These are phyloP conservation scores for Drosophila chauvacae DNA, from an alignment of 1,140 invertebrate species.

Conservation along the genomic window DNA sequence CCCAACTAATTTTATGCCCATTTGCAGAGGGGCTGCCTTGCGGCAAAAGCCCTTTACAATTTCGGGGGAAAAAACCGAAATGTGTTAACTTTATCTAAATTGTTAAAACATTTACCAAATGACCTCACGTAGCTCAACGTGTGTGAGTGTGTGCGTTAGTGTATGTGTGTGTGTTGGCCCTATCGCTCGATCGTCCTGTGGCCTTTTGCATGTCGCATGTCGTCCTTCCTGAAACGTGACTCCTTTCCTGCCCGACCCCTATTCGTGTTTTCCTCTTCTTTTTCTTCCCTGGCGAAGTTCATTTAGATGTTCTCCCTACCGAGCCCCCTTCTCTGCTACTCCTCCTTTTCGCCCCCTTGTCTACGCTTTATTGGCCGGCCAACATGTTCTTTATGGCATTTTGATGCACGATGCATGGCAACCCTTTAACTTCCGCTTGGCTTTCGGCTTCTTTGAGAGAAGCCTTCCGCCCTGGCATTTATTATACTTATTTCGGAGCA, in stretches of 20 bases:
- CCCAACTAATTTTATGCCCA: conserved; percentile 82
- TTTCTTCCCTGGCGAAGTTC: conserved; percentile 50
- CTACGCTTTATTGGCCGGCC: conserved; percentile 74
- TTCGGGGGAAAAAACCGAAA: conserved; percentile 58
- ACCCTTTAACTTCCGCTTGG: conserved; percentile 59
- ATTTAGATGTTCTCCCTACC: conserved; percentile 51
- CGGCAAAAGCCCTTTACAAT: conserved; percentile 60
- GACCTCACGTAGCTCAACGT: conserved; percentile 75
- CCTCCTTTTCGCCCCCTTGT: conserved; percentile 27
- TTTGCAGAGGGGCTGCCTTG: conserved; percentile 54
- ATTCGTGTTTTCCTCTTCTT: conserved; percentile 1
- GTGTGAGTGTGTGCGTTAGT: conserved; percentile 16
- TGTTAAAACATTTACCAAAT: conserved; percentile 83
- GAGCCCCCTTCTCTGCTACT: background rate
- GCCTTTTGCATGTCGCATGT: conserved; percentile 56
- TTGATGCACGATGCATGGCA: conserved; percentile 71
- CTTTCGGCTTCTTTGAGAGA: conserved; percentile 26
- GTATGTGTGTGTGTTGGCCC: conserved; percentile 22
- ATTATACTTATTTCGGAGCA: conserved; percentile 71
- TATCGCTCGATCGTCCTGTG: conserved; percentile 62
- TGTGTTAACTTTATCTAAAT: conserved; percentile 84
- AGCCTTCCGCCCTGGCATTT: conserved; percentile 57
- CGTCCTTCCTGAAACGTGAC: conserved; percentile 51
- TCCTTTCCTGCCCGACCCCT: conserved; percentile 12
- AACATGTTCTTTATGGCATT: conserved; percentile 75